These are phyloP conservation scores for Hydractinia symbiolongicarpus DNA, from an alignment of 30 jellyfish, hydroid and myxozoan genomes.

Conservation along the genomic window DNA sequence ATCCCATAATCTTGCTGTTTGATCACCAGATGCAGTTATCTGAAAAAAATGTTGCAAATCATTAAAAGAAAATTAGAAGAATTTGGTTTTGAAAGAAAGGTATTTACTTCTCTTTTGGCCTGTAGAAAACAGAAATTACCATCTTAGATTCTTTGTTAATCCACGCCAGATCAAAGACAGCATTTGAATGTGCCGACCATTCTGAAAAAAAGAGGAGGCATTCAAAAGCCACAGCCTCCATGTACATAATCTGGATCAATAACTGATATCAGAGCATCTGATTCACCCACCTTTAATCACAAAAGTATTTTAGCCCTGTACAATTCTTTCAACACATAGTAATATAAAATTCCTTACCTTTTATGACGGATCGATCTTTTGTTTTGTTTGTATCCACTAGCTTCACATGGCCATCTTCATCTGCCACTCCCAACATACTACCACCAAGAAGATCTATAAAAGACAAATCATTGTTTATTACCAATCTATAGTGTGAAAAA, in stretches of 20 bases:
- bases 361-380: slow-evolving; percentile 29
- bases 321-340: not conserved
- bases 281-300: too few relatives aligned
- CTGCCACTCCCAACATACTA: slow-evolving; percentile 88
- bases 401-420: slow-evolving; percentile 95
- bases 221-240: too few relatives aligned
- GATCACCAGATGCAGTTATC: slow-evolving; percentile 98
- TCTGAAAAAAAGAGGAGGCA: slow-evolving; percentile 17
- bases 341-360: slow-evolving; percentile 41
- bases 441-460: slow-evolving; percentile 64
- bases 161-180: slow-evolving; percentile 98
- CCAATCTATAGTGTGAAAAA: not conserved
- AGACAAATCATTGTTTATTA: not conserved
- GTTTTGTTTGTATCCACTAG: slow-evolving; percentile 66
- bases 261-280: too few relatives aligned
- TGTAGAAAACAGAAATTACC: slow-evolving; percentile 34
- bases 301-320: too few relatives aligned
- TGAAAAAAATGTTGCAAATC: not conserved
- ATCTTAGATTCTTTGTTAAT: slow-evolving; percentile 58
- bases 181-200: slow-evolving; percentile 99
- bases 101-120: not conserved
- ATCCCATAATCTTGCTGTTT: slow-evolving; percentile 96
- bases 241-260: not conserved
- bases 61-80: not conserved
- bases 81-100: not conserved